Base-by-base conservation (phyloP, 2,888 invertebrate genomes). In the Catonia carolina region DNA sequence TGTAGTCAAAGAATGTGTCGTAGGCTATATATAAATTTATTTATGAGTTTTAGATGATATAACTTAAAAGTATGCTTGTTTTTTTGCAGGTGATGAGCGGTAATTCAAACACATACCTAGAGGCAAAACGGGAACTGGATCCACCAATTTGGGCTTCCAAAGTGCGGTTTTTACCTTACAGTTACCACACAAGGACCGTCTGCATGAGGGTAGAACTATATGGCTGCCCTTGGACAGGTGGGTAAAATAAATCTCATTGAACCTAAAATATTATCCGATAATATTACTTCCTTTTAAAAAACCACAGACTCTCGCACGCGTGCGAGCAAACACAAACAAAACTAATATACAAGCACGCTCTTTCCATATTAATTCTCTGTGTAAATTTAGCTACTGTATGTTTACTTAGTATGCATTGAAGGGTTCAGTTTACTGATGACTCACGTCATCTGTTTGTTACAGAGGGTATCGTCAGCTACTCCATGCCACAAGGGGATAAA, bases 161-260 rank as follows among this genome's bases (percentile, higher is more conserved):
- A 72, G 78, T 94, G 57, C 82, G 93, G 50, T 86, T 94, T 73
- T 77, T 91, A 55, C 94, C 94, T 0, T 86, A 86, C 78, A 89
- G 89, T 71, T 81, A 82, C 61, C 85, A 88, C 69, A 81, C 82
- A 4, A 79, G 92, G 60, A 93, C 91, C 0, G 89, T 93, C 52
- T 94, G 94, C 75, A 87, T 94, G 88, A 75, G 93, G 60, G 88
- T 93, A 33, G 94, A 94, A 71, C 72, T 94, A 22, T 92, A 90
- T 72, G 94, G 94, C 17, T 94, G 93, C 71, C 77, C 78, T 41
- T 91, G 90, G 85, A 84, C 81, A 69, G 84, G 85, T 85, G 61
- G 74, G 74, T 63, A 37, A 8, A 20, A 27, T 3, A 36, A 14
- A 22, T 36, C 23, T 45, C n/a, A 1, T 17, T 41, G 3, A 4